Base-by-base conservation (phyloP, 2,113 vertebrate species). In the Strigops habroptila region DNA sequence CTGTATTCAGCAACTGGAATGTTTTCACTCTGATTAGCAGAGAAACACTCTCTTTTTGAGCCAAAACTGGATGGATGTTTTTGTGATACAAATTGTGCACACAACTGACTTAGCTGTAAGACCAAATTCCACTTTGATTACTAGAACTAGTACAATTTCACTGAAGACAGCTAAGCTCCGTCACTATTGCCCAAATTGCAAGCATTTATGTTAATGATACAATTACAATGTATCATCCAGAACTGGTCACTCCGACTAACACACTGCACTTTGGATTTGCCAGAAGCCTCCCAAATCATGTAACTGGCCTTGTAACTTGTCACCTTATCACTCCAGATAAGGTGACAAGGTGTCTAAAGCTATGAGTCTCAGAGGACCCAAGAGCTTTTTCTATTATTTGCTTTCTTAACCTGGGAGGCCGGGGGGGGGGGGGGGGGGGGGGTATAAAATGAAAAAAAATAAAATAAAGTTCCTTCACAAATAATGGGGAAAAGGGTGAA, bases 301-400 rank as follows among this genome's bases (percentile, higher is more conserved):
- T 27, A 91, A 82, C 30, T 31, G 8, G 30, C 12, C 21, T 21
- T 7, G 4, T 39, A 90, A 85, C 57, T 35, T 35, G 9, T 1
- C 22, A 59, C 33, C 33, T 35, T 35, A 28, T 43, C 23, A 53
- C 30, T 43, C 12, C 2, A 0, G 0, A 0, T 33, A 55, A 64
- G 28, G 22, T 0, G 1, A 65, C 6, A 76, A 44, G 19, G 28
- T 22, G 19, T 77, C 53, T 65, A 57, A 90, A 95, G 10, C 9
- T 23, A 17, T 28, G 11, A 67, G 21, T 15, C 15, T 44, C 14
- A 22, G 57, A 88, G 16, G 17, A 49, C 17, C 13, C 63, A 35
- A 3, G 3, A 62, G 10, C 9, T 74, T 57, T n/a, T 16, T 35
- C 37, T 39, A 35, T 25, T 35, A 39, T 7, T 64, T 64, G 22